Percentiles rank a stretch among this genome's conserved stretches.
These are phyloP conservation scores for Keiferia lycopersicella DNA, from an alignment of 2,888 invertebrate genomes.

Conservation along the genomic window DNA sequence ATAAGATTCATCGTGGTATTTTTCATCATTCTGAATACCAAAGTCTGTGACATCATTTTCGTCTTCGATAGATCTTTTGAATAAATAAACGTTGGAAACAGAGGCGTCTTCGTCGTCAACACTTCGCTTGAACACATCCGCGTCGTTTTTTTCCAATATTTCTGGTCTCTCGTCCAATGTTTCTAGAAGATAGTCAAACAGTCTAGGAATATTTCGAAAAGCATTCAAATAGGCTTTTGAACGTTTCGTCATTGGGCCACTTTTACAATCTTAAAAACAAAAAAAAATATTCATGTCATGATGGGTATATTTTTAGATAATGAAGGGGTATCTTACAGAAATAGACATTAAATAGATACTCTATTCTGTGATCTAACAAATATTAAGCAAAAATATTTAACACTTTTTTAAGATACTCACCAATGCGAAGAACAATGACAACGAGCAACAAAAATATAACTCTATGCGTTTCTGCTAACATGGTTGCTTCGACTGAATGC, in stretches of 20 bases:
- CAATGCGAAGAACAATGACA: not conserved
- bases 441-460: slow-evolving; percentile 5
- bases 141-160: slow-evolving; percentile 53
- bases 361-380: too few species aligned
- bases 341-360: too few species aligned
- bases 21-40: slow-evolving; percentile 29
- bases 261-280: slow-evolving; percentile 10
- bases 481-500: slow-evolving; percentile 4
- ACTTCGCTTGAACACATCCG: slow-evolving; percentile 39
- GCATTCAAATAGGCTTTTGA: slow-evolving; percentile 32
- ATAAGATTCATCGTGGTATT: slow-evolving; percentile 29
- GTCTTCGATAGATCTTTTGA: slow-evolving; percentile 32
- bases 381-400: not conserved
- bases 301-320: not conserved
- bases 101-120: not conserved
- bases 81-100: slow-evolving; percentile 30
- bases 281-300: not conserved
- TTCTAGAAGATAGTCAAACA: slow-evolving; percentile 55
- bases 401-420: not conserved
- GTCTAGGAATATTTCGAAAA: slow-evolving; percentile 52
- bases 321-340: too few species aligned
- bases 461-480: not conserved
- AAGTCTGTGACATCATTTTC: slow-evolving; percentile 21
- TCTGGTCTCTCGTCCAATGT: slow-evolving; percentile 53
- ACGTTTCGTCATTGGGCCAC: not conserved